Conservation (phyloP, 2,888 invertebrate species). For the Andrena minutula region DNA sequence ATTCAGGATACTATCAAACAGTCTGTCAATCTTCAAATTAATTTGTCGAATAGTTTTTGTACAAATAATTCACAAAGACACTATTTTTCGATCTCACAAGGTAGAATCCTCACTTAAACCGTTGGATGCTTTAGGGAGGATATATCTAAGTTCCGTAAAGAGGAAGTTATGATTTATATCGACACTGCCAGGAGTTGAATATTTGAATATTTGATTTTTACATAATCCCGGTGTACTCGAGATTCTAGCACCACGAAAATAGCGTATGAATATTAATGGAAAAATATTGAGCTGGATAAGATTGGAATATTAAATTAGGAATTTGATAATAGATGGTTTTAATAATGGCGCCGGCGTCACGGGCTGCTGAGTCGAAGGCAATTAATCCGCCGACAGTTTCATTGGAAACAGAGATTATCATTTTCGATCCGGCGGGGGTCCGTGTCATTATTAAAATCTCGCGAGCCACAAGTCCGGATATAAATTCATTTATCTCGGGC, state of each 20-base stretch:
- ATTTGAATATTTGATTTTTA: neutral
- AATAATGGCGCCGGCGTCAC: conserved; percentile 11
- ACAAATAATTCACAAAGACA: too few relatives aligned
- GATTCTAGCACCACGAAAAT: neutral
- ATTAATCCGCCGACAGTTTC: conserved; percentile 25
- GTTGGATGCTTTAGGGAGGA: too few relatives aligned
- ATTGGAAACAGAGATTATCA: conserved; percentile 23
- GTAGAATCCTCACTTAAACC: too few relatives aligned
- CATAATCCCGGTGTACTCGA: neutral
- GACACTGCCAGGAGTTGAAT: too few relatives aligned
- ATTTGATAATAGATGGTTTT: conserved; percentile 1
- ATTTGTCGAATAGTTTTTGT: too few relatives aligned
- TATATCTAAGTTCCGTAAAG: too few relatives aligned
- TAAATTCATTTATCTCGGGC: conserved; percentile 33
- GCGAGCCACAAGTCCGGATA: neutral
- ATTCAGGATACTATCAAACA: too few relatives aligned
- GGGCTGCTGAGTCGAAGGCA: neutral
- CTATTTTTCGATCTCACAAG: too few relatives aligned
- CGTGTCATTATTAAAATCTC: conserved; percentile 33
- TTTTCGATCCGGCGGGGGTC: neutral
- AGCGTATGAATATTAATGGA: conserved; percentile 4
- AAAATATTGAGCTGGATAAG: neutral
- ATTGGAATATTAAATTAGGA: conserved; percentile 13
- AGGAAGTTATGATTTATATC: too few relatives aligned
- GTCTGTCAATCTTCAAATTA: too few relatives aligned